Base-by-base conservation (phyloP, 2,888 invertebrate species). In the Venustoraphidia nigricollis region DNA sequence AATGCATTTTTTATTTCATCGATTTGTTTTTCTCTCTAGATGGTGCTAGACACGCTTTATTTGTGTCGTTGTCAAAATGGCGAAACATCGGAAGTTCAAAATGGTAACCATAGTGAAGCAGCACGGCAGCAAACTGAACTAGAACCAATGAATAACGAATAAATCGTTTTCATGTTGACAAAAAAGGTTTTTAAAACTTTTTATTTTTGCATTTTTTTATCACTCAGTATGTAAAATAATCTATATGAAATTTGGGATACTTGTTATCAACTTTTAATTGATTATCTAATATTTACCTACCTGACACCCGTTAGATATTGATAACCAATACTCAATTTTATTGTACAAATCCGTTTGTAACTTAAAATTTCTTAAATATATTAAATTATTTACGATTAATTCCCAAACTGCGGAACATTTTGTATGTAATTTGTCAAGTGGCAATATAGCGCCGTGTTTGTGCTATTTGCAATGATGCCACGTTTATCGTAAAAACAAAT, bases 51-150 rank as follows among this genome's bases (percentile, higher is more conserved):
- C 64, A 91, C 95, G 0, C 70, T 96, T 47, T 89, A 95, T 66
- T 69, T 96, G 53, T 96, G 95, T 64, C 89, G 92, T 59, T 94
- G 93, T 62, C 93, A 94, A 65, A 93, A 92, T 63, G 83, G 85
- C 66, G 85, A 86, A 50, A 75, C 83, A 64, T 90, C 91, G 62
- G 83, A 84, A 2, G 76, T 76, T 1, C 79, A 80, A 34, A 58
- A 57, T 41, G 57, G 58, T 52, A 53, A 54, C n/a, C 52, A 49
- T 46, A 45, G 53, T 9, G 52, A 57, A 40, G 53, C 56, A 10
- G 54, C 56, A 47, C 42, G 61, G 10, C 66, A 65, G 48, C 67
- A 65, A 47, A 60, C 65, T 47, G 71, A 72, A 58, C 56, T 71
- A 45, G 62, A 68, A 51, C 70, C 70, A 10, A 68, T 72, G 53